Evolutionary conservation across 2,888 invertebrate species (phyloP), one percentile per base, ranked within the genome.

Genomic region (Tetramorium bicarinatum): DNA sequence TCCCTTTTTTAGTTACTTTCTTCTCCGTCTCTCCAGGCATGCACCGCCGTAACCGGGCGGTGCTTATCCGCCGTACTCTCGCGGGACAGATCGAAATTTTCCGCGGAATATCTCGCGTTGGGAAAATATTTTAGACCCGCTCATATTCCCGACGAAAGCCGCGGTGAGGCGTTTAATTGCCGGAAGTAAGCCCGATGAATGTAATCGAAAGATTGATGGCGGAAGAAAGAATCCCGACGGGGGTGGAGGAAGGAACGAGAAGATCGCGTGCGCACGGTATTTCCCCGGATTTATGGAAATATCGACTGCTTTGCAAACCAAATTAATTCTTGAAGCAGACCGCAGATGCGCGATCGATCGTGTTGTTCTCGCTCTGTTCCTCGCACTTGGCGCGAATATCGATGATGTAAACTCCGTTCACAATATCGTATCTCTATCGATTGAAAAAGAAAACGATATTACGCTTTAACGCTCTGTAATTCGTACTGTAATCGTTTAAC

Each of bases 1-100:
- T 79, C 1, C 29, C 44, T 47, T 54, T 21, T 83, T 59, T 41
- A 74, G 34, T 38, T 76, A 38, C 77, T 72, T 59, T 54, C 44
- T 54, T 62, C 41, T 8, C n/a, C 62, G 61, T 1, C 25, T 83
- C 41, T 64, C 38, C 61, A 52, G 41, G 54, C 66, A 41, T 25
- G 8, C 41, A 38, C 15, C 49, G 52, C 34, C 77, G 29, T 47
- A 29, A n/a, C 29, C 47, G 41, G 34, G 25, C 54, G 47, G n/a
- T 49, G 88, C 77, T 87, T 87, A 85, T 82, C 71, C 69, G 54
- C 49, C 54, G 59, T 25, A 52, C 47, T 79, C 87, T 72, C 87
- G 21, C 15, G 88, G 79, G 88, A 84, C 85, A 74, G 66, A 85
- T 88, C 77, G 87, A 83, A 81, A 89, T 88, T 85, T 89, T 87